These are phyloP conservation scores for Macaca nemestrina DNA, from an alignment of 2,113 vertebrate species.

Conservation along the genomic window DNA sequence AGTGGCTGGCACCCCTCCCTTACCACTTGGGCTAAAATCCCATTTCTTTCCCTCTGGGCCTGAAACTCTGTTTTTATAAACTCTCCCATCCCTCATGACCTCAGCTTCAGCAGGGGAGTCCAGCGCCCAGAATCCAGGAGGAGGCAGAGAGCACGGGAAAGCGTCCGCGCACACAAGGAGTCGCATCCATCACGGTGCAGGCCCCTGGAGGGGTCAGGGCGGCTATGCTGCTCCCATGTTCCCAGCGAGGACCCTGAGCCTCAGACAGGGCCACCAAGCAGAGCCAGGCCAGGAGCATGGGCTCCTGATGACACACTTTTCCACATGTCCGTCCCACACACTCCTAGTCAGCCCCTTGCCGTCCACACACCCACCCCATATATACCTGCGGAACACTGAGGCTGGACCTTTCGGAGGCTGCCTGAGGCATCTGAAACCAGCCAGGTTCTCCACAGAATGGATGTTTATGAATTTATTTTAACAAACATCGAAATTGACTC, in stretches of 20 bases:
- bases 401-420: no score
- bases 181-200: no score
- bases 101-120: no score
- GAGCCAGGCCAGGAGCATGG: not conserved
- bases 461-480: no score
- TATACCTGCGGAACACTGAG: not conserved
- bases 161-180: not conserved
- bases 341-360: fast-evolving
- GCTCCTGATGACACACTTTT: not conserved
- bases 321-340: not conserved
- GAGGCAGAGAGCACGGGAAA: not conserved
- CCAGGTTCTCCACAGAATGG: no score
- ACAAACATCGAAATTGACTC: no score
- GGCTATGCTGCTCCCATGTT: not conserved
- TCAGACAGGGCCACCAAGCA: not conserved
- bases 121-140: not conserved
- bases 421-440: not conserved
- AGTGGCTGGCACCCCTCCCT: no score
- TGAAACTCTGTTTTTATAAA: not conserved
- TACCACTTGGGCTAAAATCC: no score
- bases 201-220: not conserved
- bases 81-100: fast-evolving
- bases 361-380: not conserved
- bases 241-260: not conserved
- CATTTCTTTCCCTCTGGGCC: not conserved